Base-by-base conservation (phyloP, 2,888 invertebrate genomes). In the Dyspetes luteomarginatus region DNA sequence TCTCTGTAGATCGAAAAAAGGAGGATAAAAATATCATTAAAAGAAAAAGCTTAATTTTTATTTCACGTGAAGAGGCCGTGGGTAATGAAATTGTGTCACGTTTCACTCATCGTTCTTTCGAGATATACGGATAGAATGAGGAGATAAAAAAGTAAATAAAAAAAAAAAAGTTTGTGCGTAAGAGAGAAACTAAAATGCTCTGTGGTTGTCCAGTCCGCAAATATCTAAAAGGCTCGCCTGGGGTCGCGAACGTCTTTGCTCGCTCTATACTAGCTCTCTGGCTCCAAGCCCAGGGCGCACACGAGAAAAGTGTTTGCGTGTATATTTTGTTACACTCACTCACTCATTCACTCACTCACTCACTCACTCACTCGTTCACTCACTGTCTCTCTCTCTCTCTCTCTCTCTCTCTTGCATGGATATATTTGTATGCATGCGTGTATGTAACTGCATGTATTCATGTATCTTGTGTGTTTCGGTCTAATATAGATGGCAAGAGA, bases 181-280 rank as follows among this genome's bases (percentile, higher is more conserved):
- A 60, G 64, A 30, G 55, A 19, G 58, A 74, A 64, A 52, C 9
- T 36, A 12, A 36, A 36, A 36, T 15, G 55, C 45, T 48, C 9
- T 24, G 82, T 36, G 83, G 50, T 83, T 84, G 86, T 87, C 85
- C 86, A 87, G 85, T 84, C 86, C 84, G 86, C 85, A 86, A 88
- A 88, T 88, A 86, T 85, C 86, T 82, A 12, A 81, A 82, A 83
- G 83, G 83, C 83, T 79, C 71, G 83, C 83, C 77, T 84, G 86
- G 88, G 88, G 88, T 73, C 88, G 36, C 36, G 30, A 30, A 30
- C 30, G 30, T 30, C 30, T 30, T 78, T 77, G 24, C 26, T 30
- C 4, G 36, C 52, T 67, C 30, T 36, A 55, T 55, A 15, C 28
- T 19, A 36, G 22, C 28, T 58, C 30, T 71, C 58, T 77, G 65